phyloP scores from a whole-genome alignment of 2,113 vertebrate genomes.

The Etia nguti region DNA sequence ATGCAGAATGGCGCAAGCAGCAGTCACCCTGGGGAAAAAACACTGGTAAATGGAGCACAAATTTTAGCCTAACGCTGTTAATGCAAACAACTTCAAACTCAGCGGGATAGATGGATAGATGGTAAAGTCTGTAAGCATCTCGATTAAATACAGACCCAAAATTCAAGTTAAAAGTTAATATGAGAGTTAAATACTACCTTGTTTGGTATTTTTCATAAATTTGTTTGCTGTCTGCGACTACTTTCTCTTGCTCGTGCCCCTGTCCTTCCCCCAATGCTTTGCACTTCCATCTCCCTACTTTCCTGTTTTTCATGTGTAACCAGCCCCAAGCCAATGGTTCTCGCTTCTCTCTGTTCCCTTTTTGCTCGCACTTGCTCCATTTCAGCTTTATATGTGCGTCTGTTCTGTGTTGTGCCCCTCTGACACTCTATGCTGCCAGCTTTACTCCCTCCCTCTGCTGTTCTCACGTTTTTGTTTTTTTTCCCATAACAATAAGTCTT shows the following conservation, averaged over 20 bases:
- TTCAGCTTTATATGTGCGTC: neutral
- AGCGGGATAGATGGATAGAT: neutral
- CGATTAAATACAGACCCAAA: too few relatives aligned
- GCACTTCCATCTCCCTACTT: neutral
- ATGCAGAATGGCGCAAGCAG: neutral
- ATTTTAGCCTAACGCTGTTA: neutral
- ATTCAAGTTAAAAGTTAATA: neutral
- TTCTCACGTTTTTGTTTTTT: neutral
- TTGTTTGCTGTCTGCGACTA: neutral
- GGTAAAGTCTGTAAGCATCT: neutral
- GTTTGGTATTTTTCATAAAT: neutral
- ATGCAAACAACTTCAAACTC: neutral
- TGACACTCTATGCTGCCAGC: neutral
- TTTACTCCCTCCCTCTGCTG: neutral
- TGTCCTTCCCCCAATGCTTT: neutral
- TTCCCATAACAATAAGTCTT: neutral
- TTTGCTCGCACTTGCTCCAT: neutral
- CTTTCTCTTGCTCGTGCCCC: neutral
- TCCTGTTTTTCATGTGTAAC: neutral
- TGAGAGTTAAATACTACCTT: neutral
- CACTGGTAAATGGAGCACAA: neutral
- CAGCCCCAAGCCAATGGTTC: neutral
- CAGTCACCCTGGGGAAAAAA: neutral
- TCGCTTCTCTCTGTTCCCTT: neutral
- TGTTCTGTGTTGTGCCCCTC: neutral